Base-by-base conservation (phyloP, 2,888 invertebrate genomes). In the Microplitis manilae region DNA sequence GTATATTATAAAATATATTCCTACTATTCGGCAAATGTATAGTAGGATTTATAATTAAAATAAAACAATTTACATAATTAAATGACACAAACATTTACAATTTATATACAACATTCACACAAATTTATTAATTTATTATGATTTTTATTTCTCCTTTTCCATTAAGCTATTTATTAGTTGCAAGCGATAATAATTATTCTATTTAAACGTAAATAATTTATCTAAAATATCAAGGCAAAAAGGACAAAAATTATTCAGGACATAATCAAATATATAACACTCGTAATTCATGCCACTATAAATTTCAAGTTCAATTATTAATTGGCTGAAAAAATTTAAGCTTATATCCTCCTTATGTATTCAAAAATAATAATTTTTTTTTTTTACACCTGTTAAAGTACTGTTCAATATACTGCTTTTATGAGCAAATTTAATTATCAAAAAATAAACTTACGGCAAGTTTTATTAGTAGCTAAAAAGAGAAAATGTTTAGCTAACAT, bases 401-500 rank as follows among this genome's bases (percentile, higher is more conserved):
- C n/a, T 17, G 17, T 62, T 7, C 62, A n/a, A 13, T 62, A 62
- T 7, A 15, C 7, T 7, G 4, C 6, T 17, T 30, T 20, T 20
- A 30, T 30, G 7, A 30, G 6, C 6, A 65, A 65, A 20, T 65
- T 30, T 30, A 65, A 20, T 30, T 65, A 30, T 62, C n/a, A 62
- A 62, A 65, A 70, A 68, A 50, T 9, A 68, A 69, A 89, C 90
- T 90, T 87, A 90, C 90, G 84, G 73, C 88, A 65, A 30, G 20
- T 86, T 82, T 87, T 84, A 80, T 87, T 85, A 77, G 89, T 89
- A 77, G 90, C 90, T 81, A 90, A 81, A 81, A 89, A 90, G 71
- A 90, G 85, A 15, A 90, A 85, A 83, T 90, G 59, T 70, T 50
- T 41, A 59, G 50, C 70, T 20, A 70, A 70, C 70, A 50, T 70